Base-by-base conservation (phyloP, 1,140 invertebrate species). In the Stratiolaelaps scimitus region DNA sequence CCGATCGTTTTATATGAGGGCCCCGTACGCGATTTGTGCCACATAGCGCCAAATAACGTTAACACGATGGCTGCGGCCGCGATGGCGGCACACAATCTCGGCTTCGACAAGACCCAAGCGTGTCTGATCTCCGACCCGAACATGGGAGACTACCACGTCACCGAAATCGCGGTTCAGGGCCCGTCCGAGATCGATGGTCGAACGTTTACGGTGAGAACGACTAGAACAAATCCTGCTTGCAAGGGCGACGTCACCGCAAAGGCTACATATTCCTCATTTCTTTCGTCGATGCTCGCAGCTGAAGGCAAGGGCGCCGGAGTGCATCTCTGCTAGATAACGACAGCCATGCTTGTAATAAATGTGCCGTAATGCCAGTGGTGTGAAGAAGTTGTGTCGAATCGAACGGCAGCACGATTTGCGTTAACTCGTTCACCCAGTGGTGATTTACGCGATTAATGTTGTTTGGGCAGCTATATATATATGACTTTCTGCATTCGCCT, bases 11-110 rank as follows among this genome's bases (percentile, higher is more conserved):
- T 83, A 13, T 83, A 80, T 72, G 77, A 82, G 71, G 80, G 82
- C 30, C 74, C 77, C 45, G 81, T 82, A 0, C 69, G 81, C 48
- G 74, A 73, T 28, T 71, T 83, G 7, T 83, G 82, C 73, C 73
- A 76, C 44, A 66, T 82, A 53, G 83, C 83, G 2, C 82, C 83
- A 7, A 82, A 83, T 70, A 83, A 84, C 70, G 81, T 83, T 0
- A 81, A 81, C 70, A 82, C 80, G 26, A 82, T 81, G 80, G 80
- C 80, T 30, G 79, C 76, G 28, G 81, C 80, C 23, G 80, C 81
- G 7, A 70, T 83, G 43, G 81, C 81, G 10, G 83, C 78, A 15
- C 75, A 77, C 68, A 82, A 79, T 70, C 74, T 83, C n/a, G 82
- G 82, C 5, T 83, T 84, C 73, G 81, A 83, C 69, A 72, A 75